These are phyloP conservation scores for Coccyzus lansbergi DNA, from an alignment of 2,797 vertebrate genomes.

Conservation along the genomic window DNA sequence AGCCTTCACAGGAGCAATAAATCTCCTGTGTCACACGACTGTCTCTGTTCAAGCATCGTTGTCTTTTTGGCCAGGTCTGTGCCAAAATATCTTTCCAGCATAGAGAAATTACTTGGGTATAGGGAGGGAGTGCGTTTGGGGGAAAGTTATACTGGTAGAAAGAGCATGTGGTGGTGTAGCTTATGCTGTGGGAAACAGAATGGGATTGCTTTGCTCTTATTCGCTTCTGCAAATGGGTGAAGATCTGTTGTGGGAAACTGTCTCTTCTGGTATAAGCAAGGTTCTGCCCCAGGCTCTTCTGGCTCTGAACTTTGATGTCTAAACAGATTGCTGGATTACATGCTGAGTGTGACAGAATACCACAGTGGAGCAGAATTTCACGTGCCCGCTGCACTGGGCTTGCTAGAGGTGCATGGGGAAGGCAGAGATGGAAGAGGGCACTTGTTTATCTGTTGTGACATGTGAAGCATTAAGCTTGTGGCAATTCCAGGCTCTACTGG, in stretches of 20 bases:
- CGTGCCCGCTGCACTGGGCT: neutral
- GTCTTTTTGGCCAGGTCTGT: neutral
- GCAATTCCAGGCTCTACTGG: neutral
- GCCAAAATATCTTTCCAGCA: neutral
- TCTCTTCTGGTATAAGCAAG: neutral
- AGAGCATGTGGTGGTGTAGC: neutral
- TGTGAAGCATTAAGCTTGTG: neutral
- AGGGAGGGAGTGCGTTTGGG: neutral
- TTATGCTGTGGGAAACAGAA: neutral
- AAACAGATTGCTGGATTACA: constrained; percentile 28
- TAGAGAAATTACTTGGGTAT: neutral
- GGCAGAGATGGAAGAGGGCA: neutral
- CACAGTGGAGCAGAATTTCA: neutral
- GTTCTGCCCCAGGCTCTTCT: constrained; percentile 19
- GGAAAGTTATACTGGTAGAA: neutral
- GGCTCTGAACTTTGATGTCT: neutral
- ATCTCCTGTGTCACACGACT: neutral
- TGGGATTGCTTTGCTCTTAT: neutral
- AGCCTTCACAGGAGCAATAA: constrained; percentile 35
- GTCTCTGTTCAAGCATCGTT: neutral
- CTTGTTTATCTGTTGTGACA: constrained; percentile 24
- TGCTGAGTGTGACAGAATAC: neutral
- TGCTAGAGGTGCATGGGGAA: neutral
- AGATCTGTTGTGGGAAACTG: neutral
- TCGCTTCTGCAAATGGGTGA: neutral